phyloP scores from a whole-genome alignment of 2,888 invertebrate genomes.

The Platerodrilus igneus region DNA sequence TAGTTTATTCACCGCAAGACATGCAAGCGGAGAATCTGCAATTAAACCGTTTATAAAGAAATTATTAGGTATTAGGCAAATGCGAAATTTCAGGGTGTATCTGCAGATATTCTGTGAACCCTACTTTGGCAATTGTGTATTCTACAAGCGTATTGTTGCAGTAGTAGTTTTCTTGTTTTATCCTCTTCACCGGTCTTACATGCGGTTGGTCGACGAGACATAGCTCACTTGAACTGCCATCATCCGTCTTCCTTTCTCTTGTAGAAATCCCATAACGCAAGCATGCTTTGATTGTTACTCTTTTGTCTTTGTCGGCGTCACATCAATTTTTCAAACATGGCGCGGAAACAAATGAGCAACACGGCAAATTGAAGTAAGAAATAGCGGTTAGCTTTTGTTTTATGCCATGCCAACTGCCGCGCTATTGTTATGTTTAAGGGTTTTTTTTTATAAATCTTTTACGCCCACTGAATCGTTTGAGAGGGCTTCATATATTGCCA shows the following conservation, averaged over 20 bases:
- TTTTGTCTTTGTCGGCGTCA: conserved; percentile 50
- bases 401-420: conserved; percentile 48
- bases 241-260: conserved; percentile 38
- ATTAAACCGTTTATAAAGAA: not conserved
- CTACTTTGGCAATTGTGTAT: conserved; percentile 42
- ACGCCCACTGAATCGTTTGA: conserved; percentile 38
- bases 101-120: conserved; percentile 26
- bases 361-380: conserved; percentile 50
- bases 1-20: conserved; percentile 34
- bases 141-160: conserved; percentile 43
- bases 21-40: not conserved
- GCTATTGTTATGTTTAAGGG: conserved; percentile 47
- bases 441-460: conserved; percentile 34
- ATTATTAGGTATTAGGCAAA: not conserved
- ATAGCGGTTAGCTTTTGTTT: conserved; percentile 51
- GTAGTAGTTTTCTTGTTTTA: conserved; percentile 45
- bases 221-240: conserved; percentile 36
- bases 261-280: conserved; percentile 37
- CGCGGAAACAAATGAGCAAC: conserved; percentile 50
- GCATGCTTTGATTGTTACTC: conserved; percentile 44
- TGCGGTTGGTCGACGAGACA: conserved; percentile 46
- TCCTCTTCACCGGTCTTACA: conserved; percentile 37
- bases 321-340: conserved; percentile 51
- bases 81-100: conserved; percentile 1
- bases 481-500: conserved; percentile 33